Evolutionary conservation across 2,888 invertebrate species (phyloP), one percentile per base, ranked within the genome.

Genomic region (Monochamus alternatus): DNA sequence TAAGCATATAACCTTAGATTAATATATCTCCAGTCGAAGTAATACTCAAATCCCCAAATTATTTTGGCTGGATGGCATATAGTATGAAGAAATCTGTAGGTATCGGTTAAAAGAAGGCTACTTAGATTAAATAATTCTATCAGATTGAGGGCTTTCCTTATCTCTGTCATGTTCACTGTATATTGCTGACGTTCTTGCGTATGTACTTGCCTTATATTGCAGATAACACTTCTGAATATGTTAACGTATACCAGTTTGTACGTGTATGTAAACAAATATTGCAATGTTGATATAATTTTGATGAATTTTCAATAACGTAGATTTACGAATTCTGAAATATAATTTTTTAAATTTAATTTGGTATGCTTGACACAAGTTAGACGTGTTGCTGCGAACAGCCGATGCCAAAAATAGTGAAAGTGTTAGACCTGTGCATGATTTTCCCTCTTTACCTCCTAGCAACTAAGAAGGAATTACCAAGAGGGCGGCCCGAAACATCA

Each of bases 1-100:
- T 96, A 93, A 95, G 96, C 84, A 38, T 38, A 5, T 38, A 38
- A 38, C 38, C 38, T 38, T 38, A 38, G 38, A 38, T 64, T 32
- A 43, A 63, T 59, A 76, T 38, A 38, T 38, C 38, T 38, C 38
- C 38, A 38, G 38, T 38, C 38, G 38, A 38, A 38, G 38, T 38
- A 38, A 38, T 38, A 38, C 7, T 38, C 7, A 38, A 38, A 38
- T 38, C 38, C 38, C 38, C 4, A 38, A 38, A 22, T 60, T 43
- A 47, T 47, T 73, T 73, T 67, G 51, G 22, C 52, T 55, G 66
- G 52, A 62, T 38, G 52, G 31, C 52, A 60, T 55, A 58, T 72
- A 59, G 30, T 55, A 52, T 70, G 71, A 44, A 71, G 67, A 73
- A 64, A 74, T 60, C 58, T 47, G 8, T 74, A 77, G 83, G 84